Base-by-base conservation (phyloP, 2,113 vertebrate species). In the Triplophysa rosa region DNA sequence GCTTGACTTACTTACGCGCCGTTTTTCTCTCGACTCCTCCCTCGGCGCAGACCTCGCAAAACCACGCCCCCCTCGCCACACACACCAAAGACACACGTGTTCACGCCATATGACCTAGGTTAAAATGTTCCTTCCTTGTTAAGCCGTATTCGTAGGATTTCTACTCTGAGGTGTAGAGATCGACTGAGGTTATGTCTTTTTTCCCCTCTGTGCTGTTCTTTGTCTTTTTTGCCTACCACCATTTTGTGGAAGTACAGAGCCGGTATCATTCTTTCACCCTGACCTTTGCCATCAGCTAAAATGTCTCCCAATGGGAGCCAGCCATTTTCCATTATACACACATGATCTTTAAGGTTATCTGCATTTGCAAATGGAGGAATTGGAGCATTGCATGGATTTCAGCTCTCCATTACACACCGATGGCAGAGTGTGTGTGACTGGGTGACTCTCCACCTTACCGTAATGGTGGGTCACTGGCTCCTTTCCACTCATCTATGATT, bases 401-500 rank as follows among this genome's bases (percentile, higher is more conserved):
- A 52, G 62, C 61, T 79, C 81, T 72, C 67, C 80, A 83, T 83
- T 81, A 84, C 79, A 37, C 23, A 33, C 68, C 45, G n/a, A 73
- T n/a, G 80, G 80, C 70, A 61, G 58, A 79, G 71, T 37, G 59
- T 37, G 85, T 83, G 85, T 21, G 73, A 82, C 89, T 87, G 83
- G 87, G 87, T 90, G 87, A 86, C 89, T 90, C 84, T 80, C 83
- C 87, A 90, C 89, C 91, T 91, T 84, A 85, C 84, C 67, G 88
- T 90, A 92, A 90, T 91, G 89, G 91, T 69, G 87, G 90, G 90
- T 92, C 87, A 89, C 90, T 92, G 91, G 91, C 90, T 87, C 80
- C 86, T 84, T 88, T 92, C 90, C 91, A 92, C 91, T 89, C 86
- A 79, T 88, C 89, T 91, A 90, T 92, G 91, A 91, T 92, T 92